These are phyloP conservation scores for Machaerirhynchus nigripectus DNA, from an alignment of 2,113 vertebrate species.

Conservation along the genomic window DNA sequence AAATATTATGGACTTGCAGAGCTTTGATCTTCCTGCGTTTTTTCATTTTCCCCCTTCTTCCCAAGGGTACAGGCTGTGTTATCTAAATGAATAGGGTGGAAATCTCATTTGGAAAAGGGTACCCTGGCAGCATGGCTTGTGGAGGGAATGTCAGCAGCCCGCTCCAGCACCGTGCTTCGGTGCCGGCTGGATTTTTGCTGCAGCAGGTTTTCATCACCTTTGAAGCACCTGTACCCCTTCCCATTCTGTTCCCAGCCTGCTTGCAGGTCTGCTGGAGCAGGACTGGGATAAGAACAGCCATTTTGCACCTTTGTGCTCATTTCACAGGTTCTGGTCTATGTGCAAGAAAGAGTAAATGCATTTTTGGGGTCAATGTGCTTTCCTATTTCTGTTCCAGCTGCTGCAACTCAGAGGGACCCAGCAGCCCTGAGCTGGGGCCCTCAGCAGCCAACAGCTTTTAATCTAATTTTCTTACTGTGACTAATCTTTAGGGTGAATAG, in stretches of 20 bases:
- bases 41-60: not conserved
- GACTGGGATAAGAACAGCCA: not conserved
- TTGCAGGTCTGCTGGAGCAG: not conserved
- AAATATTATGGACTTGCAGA: slow-evolving; percentile 16
- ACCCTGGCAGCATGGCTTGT: not conserved
- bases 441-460: not conserved
- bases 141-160: not conserved
- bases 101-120: slow-evolving; percentile 9
- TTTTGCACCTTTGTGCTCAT: not conserved
- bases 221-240: not conserved
- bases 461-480: slow-evolving; percentile 1
- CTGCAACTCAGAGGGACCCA: not conserved
- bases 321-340: not conserved
- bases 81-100: not conserved
- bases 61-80: not conserved
- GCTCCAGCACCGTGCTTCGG: not conserved
- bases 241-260: too few species aligned
- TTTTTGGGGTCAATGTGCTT: not conserved
- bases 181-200: not conserved
- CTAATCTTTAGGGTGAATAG: not conserved
- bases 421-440: not conserved
- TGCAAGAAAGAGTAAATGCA: not conserved
- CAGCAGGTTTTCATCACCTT: not conserved
- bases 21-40: slow-evolving; percentile 30
- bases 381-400: not conserved